phyloP scores from a whole-genome alignment of 2,113 vertebrate genomes.

The Nestor notabilis region DNA sequence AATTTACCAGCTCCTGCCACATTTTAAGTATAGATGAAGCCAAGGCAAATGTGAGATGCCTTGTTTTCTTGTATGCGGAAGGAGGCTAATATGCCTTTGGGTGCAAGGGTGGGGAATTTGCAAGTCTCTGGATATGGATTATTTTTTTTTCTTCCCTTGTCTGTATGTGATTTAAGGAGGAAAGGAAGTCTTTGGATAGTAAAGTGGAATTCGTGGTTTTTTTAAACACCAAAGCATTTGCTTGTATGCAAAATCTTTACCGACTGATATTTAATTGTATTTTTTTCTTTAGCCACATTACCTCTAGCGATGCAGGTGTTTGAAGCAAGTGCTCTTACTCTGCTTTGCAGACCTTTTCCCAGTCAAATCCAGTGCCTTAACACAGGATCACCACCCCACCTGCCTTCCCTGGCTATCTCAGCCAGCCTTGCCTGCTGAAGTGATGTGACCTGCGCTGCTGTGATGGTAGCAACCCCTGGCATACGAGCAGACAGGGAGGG shows the following conservation, averaged over 20 bases:
- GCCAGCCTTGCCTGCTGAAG: neutral
- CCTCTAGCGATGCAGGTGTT: rapidly evolving
- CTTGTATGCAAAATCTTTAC: neutral
- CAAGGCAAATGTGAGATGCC: neutral
- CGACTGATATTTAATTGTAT: neutral
- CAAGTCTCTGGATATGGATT: neutral
- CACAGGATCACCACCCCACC: neutral
- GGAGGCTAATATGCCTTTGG: neutral
- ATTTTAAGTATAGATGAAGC: neutral
- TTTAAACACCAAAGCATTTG: neutral
- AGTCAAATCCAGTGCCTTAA: neutral
- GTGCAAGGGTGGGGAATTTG: neutral
- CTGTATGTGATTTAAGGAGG: neutral
- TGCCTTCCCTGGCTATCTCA: neutral
- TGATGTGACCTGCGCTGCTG: neutral
- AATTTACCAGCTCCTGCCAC: neutral
- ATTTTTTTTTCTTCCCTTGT: neutral
- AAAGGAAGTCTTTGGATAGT: neutral
- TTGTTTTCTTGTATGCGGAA: neutral
- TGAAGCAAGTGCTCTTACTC: neutral
- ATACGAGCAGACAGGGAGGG: neutral
- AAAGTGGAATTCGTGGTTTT: neutral
- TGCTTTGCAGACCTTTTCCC: neutral
- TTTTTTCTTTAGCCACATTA: neutral
- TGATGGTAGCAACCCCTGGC: neutral